Conservation (phyloP, 2,113 vertebrate genomes). For the Entosphenus tridentatus region DNA sequence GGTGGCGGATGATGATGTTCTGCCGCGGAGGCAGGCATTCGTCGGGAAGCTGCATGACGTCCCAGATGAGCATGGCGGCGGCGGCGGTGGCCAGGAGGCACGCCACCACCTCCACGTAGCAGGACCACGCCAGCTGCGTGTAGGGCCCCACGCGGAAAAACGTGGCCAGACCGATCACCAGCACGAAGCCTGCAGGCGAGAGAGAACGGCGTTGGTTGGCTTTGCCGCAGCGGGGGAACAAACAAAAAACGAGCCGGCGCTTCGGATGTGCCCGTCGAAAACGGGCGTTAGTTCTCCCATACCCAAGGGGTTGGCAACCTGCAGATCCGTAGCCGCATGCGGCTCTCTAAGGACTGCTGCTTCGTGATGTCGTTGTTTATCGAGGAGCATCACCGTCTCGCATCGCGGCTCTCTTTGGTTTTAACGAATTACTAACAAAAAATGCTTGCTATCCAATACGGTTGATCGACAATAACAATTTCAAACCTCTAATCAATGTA, state of each 20-base stretch:
- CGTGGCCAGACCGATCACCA: slow-evolving; percentile 80
- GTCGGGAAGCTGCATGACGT: slow-evolving; percentile 77
- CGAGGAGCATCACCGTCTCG: too few species aligned
- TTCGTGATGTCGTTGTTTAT: too few species aligned
- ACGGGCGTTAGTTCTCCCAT: too few species aligned
- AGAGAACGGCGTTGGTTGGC: not conserved
- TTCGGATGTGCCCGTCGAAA: too few species aligned
- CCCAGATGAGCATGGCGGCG: slow-evolving; percentile 88
- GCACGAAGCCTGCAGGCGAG: slow-evolving; percentile 48
- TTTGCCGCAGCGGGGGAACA: not conserved
- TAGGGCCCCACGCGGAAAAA: slow-evolving; percentile 82
- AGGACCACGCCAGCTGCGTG: slow-evolving; percentile 81
- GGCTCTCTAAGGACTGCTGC: not conserved
- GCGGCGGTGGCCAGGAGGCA: slow-evolving; percentile 69
- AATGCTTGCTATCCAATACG: too few species aligned
- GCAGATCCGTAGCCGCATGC: not conserved
- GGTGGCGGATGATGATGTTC: slow-evolving; percentile 69
- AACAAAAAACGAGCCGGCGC: too few species aligned
- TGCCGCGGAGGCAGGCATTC: slow-evolving; percentile 62
- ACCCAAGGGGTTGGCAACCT: not conserved
- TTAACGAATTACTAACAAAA: too few species aligned
- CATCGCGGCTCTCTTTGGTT: too few species aligned
- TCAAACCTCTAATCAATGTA: too few species aligned
- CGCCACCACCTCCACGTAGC: slow-evolving; percentile 71
- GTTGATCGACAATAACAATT: too few species aligned